Percentiles rank a stretch among this genome's conserved stretches.
Conservation (phyloP, 2,888 invertebrate genomes). For the Aporophyla nigra region DNA sequence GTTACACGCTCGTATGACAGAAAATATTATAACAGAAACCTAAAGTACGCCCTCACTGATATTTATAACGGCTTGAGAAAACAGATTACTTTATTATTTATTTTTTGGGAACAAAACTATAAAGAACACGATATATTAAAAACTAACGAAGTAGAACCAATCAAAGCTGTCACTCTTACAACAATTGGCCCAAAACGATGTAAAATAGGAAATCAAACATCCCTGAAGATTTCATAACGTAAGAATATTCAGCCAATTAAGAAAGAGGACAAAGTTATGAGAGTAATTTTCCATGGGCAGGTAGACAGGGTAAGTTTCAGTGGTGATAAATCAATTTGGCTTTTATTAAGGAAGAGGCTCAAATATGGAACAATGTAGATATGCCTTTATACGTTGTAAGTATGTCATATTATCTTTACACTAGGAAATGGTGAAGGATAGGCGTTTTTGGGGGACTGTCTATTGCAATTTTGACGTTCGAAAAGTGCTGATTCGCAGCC, state of each 20-base stretch:
- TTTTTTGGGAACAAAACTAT: neutral
- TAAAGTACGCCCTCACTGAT: neutral
- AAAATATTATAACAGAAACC: neutral
- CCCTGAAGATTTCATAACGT: slow-evolving; percentile 33
- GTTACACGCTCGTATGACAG: neutral
- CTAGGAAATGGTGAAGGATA: too few relatives aligned
- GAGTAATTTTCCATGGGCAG: slow-evolving; percentile 53
- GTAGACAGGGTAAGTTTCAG: slow-evolving; percentile 53
- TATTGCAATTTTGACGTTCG: too few relatives aligned
- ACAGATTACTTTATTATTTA: neutral
- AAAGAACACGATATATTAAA: neutral
- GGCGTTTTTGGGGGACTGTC: too few relatives aligned
- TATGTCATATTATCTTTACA: neutral
- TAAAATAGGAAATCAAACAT: slow-evolving; percentile 23
- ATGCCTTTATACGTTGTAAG: neutral
- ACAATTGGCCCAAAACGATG: neutral
- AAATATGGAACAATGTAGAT: slow-evolving; percentile 13
- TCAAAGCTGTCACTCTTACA: neutral
- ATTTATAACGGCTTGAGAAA: neutral
- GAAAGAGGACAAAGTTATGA: slow-evolving; percentile 49
- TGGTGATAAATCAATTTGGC: slow-evolving; percentile 60
- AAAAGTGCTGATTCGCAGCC: too few relatives aligned
- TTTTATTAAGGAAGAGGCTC: slow-evolving; percentile 45
- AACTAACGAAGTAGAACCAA: neutral
- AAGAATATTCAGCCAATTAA: slow-evolving; percentile 37